These are phyloP conservation scores for Euwallacea similis DNA, from an alignment of 1,140 invertebrate species.

Conservation along the genomic window DNA sequence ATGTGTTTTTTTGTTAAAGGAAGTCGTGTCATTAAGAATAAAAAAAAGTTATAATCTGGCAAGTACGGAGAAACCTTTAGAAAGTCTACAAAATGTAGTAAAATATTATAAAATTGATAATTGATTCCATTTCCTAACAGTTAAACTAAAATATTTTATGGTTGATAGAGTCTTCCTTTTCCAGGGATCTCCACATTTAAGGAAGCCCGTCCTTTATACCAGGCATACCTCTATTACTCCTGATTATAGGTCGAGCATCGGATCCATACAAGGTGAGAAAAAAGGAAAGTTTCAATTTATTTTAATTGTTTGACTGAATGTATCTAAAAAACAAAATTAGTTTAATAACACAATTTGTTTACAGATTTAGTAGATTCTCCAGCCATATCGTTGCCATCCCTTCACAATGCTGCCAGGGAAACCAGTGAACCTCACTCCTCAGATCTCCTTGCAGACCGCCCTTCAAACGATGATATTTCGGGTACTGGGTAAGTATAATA, in stretches of 20 bases:
- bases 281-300: not conserved
- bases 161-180: slow-evolving; percentile 4
- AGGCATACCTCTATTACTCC: slow-evolving; percentile 24
- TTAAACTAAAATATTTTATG: no score
- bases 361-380: not conserved
- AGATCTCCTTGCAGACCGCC: not conserved
- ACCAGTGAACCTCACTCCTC: not conserved
- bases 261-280: slow-evolving; percentile 25
- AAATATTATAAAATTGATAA: no score
- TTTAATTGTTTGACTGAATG: not conserved
- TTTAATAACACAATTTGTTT: not conserved
- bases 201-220: slow-evolving; percentile 7
- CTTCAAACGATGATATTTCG: not conserved
- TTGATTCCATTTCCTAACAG: no score
- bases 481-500: no score
- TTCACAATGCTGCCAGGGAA: not conserved
- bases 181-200: slow-evolving; percentile 27
- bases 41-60: no score
- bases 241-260: slow-evolving; percentile 25
- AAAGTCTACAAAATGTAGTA: no score
- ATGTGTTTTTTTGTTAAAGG: no score
- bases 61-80: no score
- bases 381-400: slow-evolving; percentile 11
- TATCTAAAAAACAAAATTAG: not conserved
- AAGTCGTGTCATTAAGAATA: no score